Base-by-base conservation (phyloP, 2,797 vertebrate species). In the Pyrocephalus nanus region DNA sequence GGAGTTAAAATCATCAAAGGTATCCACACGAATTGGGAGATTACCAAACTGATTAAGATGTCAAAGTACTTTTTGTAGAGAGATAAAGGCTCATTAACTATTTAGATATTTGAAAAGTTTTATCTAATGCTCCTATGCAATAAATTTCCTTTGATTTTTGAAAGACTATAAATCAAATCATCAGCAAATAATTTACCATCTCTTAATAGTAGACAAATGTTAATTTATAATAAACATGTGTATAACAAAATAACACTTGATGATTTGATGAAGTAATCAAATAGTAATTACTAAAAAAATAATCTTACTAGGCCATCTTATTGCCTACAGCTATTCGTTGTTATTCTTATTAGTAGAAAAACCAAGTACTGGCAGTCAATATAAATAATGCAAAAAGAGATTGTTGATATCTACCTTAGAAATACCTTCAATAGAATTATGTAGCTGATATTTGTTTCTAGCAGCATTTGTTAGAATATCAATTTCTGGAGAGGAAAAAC, bases 141-240 rank as follows among this genome's bases (percentile, higher is more conserved):
- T 64, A 84, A 74, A 92, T 95, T 92, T 97, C 77, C 45, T 60
- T n/a, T 60, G 43, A 81, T 86, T 96, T 96, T 92, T 86, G 32
- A 85, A 79, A 95, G 20, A 83, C 57, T 88, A 18, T 92, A 78
- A 96, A 95, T 96, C 66, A 93, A 90, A 95, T 91, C 34, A n/a
- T 30, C 78, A 91, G 36, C 83, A 96, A 94, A 88, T 91, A 93
- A 92, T 82, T 96, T 74, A 62, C 38, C 45, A n/a, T 84, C 54
- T 95, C 84, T 95, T 94, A 92, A 80, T 85, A 91, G 40, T 1
- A 96, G 75, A 78, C 67, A 96, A 97, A 93, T 67, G 47, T 75
- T 88, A 76, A 64, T 80, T 70, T 86, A 83, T 92, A 93, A 94
- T 94, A 71, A 96, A 88, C 45, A n/a, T 19, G 2, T 64, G 12